Conservation (phyloP, 2,888 invertebrate genomes). For the Petrophora chlorosata region DNA sequence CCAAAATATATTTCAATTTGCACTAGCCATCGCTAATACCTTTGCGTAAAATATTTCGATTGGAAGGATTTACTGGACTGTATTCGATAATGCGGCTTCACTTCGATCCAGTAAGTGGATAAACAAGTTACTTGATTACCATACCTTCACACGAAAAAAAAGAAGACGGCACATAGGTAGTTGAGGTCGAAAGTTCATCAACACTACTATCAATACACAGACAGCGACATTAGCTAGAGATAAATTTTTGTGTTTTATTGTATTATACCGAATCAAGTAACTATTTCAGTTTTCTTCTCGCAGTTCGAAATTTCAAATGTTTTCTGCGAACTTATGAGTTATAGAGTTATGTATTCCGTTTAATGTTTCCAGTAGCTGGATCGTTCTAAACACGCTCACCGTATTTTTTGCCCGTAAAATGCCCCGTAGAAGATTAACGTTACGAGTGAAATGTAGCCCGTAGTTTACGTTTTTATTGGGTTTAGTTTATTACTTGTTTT, state of each 20-base stretch:
- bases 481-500: constrained; percentile 25
- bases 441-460: constrained; percentile 20
- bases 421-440: constrained; percentile 27
- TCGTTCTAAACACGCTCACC: constrained; percentile 23
- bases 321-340: too few species aligned
- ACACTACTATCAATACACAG: too few species aligned
- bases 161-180: too few species aligned
- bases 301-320: too few species aligned
- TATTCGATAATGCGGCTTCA: constrained; percentile 22
- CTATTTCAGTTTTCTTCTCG: too few species aligned
- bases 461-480: constrained; percentile 26
- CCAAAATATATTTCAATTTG: constrained; percentile 22
- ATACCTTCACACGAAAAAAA: too few species aligned
- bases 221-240: too few species aligned
- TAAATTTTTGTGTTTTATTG: too few species aligned
- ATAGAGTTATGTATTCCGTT: too few species aligned
- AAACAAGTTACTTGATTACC: too few species aligned
- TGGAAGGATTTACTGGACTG: constrained; percentile 46
- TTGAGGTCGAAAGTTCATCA: too few species aligned
- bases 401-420: constrained; percentile 39
- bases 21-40: constrained; percentile 23
- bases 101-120: constrained; percentile 7
- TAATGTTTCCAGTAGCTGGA: constrained; percentile 9
- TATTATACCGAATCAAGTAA: too few species aligned
- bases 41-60: constrained; percentile 48